Evolutionary conservation across 2,888 invertebrate genomes (phyloP).

Genomic region (Ametastegia equiseti): DNA sequence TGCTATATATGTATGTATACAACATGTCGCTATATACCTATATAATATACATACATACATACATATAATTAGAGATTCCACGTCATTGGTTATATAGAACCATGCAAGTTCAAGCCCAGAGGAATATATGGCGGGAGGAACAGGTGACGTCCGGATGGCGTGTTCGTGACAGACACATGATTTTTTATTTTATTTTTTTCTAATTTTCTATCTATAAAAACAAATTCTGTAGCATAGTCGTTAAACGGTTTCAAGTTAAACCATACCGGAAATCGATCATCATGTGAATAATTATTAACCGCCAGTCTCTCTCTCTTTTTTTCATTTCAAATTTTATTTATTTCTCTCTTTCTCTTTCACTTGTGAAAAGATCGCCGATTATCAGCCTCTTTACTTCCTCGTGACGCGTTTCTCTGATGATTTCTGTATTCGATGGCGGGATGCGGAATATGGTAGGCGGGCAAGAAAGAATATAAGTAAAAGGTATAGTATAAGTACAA

Average conservation of each 20-base stretch:
- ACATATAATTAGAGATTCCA: too few relatives aligned
- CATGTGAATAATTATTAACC: background rate
- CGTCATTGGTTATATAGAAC: background rate
- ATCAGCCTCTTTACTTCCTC: slow-evolving; percentile 3
- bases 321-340: too few relatives aligned
- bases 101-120: background rate
- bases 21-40: background rate
- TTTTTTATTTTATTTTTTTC: background rate
- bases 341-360: too few relatives aligned
- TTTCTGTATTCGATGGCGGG: too few relatives aligned
- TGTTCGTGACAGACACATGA: background rate
- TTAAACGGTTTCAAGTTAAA: background rate
- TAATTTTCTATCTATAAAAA: background rate
- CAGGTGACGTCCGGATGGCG: slow-evolving; percentile 19
- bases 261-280: slow-evolving; percentile 24
- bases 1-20: too few relatives aligned
- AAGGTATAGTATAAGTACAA: slow-evolving; percentile 52
- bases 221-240: background rate
- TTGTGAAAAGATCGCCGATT: background rate
- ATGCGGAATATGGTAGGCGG: background rate
- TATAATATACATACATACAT: too few relatives aligned
- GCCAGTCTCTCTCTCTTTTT: background rate
- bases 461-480: slow-evolving; percentile 6
- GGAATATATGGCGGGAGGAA: background rate
- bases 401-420: background rate